A percentile compares a stretch with the other conserved stretches of the same genome.
These are phyloP conservation scores for Anser cygnoides DNA, from an alignment of 2,113 vertebrate species.

Conservation along the genomic window DNA sequence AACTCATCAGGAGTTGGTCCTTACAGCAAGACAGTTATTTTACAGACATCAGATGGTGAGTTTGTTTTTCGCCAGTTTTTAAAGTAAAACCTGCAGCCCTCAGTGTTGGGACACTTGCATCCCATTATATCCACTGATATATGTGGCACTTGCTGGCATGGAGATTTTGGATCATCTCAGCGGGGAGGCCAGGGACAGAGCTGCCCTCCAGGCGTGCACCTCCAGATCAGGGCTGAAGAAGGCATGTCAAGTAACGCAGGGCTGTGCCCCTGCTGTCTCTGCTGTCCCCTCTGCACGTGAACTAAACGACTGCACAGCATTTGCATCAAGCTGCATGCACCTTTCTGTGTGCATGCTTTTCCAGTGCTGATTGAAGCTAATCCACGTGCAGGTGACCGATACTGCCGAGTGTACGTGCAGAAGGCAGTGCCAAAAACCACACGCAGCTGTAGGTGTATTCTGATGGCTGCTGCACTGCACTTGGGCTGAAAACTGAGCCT, in stretches of 20 bases:
- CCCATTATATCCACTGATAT: not conserved
- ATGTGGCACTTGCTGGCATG: not conserved
- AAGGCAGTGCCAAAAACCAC: not conserved
- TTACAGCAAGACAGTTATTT: constrained; percentile 96
- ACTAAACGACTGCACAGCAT: not conserved
- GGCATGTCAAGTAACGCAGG: not conserved
- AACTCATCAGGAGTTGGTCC: constrained; percentile 89
- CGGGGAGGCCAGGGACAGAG: not conserved
- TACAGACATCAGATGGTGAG: constrained; percentile 95
- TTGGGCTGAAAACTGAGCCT: not conserved
- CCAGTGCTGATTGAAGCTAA: not conserved
- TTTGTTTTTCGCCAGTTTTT: not conserved
- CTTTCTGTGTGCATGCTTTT: not conserved
- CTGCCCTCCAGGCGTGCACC: not conserved
- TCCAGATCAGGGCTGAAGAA: not conserved
- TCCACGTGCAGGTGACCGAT: not conserved
- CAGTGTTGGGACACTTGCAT: not conserved
- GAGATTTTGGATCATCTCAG: not conserved
- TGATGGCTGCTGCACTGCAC: too few relatives aligned
- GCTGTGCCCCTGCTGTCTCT: not conserved
- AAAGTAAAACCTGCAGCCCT: not conserved
- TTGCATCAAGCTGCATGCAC: not conserved
- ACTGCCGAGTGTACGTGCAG: not conserved
- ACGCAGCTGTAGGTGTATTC: not conserved
- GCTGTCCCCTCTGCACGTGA: not conserved